Conservation (phyloP, 2,113 vertebrate genomes). For the Pelecanus crispus region DNA sequence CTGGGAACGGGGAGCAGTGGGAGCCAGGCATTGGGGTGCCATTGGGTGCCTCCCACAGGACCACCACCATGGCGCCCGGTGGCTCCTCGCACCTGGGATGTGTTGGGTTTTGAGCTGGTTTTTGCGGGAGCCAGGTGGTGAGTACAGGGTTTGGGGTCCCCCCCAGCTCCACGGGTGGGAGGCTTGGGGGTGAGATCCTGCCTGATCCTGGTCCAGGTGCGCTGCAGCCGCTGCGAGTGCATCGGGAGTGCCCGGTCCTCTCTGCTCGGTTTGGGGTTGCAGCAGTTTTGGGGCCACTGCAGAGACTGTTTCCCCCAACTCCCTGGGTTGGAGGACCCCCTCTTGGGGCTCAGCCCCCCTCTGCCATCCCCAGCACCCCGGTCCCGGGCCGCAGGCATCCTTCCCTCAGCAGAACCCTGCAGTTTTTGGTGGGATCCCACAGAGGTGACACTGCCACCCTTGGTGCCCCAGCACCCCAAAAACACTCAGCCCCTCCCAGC, state of each 20-base stretch:
- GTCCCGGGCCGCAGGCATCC: not conserved
- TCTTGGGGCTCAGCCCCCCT: not conserved
- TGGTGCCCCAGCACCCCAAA: not conserved
- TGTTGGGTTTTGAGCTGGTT: not conserved
- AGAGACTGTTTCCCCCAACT: not conserved
- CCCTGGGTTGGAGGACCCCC: not conserved
- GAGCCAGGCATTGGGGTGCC: not conserved
- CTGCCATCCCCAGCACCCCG: not conserved
- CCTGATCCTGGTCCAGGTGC: not conserved
- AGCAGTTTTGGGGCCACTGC: not conserved
- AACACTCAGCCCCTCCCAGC: not conserved
- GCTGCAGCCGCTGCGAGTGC: not conserved
- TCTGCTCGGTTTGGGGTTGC: not conserved
- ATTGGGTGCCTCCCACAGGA: not conserved
- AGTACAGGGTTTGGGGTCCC: not conserved
- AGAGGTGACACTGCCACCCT: not conserved
- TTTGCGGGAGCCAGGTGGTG: not conserved
- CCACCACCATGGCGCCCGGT: accelerated
- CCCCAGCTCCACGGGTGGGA: not conserved
- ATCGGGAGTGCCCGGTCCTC: accelerated
- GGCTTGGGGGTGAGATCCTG: not conserved
- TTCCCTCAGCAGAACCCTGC: not conserved
- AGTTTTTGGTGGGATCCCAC: not conserved
- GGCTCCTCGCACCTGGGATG: not conserved
- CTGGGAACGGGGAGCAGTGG: not conserved